Conservation (phyloP, 2,113 vertebrate species). For the Delphinus delphis region DNA sequence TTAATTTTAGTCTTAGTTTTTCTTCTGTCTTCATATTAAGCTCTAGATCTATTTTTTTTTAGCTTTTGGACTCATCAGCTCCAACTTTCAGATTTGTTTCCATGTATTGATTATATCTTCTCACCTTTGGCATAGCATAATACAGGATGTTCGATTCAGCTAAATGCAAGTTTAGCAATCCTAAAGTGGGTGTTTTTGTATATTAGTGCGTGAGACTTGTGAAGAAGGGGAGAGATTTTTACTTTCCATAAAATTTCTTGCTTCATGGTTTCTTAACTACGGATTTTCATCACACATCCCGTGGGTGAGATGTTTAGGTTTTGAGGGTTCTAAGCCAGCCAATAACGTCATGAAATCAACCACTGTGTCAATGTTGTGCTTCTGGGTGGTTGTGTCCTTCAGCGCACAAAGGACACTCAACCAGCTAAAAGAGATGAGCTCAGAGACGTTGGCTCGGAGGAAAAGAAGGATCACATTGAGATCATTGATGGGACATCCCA, state of each 20-base stretch:
- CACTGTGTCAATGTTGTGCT: conserved; percentile 87
- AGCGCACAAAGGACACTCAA: conserved; percentile 90
- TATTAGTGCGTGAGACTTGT: neutral
- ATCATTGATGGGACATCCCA: conserved; percentile 95
- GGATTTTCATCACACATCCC: rapidly evolving
- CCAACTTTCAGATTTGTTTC: conserved; percentile 25
- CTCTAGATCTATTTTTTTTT: neutral
- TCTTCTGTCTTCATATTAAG: neutral
- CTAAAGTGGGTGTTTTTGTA: neutral
- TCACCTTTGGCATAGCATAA: neutral
- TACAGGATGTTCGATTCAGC: neutral
- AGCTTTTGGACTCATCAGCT: neutral
- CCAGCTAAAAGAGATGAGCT: conserved; percentile 92
- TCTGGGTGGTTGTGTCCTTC: conserved; percentile 83
- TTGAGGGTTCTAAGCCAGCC: conserved; percentile 87
- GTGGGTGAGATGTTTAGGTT: conserved; percentile 71
- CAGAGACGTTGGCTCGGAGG: conserved; percentile 90
- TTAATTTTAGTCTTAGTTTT: neutral
- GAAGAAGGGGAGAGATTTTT: conserved; percentile 14
- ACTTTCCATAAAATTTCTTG: conserved; percentile 39
- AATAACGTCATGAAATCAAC: conserved; percentile 97
- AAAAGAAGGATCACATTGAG: conserved; percentile 96
- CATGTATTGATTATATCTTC: neutral
- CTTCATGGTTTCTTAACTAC: neutral
- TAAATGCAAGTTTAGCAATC: neutral